Conservation (phyloP, 2,797 vertebrate genomes). For the Cyclura pinguis region DNA sequence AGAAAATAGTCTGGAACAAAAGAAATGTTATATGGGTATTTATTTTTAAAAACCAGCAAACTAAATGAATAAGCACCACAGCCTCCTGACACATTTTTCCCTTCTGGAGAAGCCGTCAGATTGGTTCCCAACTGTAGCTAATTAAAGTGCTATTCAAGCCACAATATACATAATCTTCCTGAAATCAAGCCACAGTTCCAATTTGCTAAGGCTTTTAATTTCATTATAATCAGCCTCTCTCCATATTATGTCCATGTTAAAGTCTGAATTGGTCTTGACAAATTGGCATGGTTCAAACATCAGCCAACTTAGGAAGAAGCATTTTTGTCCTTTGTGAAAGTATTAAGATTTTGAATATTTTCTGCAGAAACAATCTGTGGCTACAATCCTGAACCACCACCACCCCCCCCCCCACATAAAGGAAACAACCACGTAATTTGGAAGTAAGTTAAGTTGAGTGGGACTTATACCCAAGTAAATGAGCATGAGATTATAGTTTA, state of each 20-base stretch:
- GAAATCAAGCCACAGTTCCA: constrained; percentile 4
- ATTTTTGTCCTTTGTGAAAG: neutral
- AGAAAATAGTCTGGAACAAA: too few species aligned
- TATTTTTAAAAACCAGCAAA: too few species aligned
- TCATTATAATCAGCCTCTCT: neutral
- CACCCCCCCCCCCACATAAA: too few species aligned
- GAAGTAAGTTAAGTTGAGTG: neutral
- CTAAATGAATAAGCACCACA: too few species aligned
- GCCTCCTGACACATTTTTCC: too few species aligned
- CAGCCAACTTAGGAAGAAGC: neutral
- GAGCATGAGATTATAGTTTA: neutral
- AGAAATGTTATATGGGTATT: too few species aligned
- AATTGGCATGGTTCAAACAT: neutral
- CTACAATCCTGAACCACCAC: neutral
- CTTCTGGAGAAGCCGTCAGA: neutral
- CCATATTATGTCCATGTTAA: neutral
- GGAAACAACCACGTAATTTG: neutral
- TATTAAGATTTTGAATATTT: constrained; percentile 17
- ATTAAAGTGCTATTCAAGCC: neutral
- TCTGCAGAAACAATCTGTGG: neutral
- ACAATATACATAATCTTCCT: neutral
- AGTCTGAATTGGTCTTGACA: neutral
- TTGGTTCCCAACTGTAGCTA: neutral
- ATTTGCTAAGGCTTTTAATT: constrained; percentile 20
- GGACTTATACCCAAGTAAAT: neutral